Evolutionary conservation across 2,888 invertebrate genomes (phyloP).

Genomic region (Epinotia nisella): DNA sequence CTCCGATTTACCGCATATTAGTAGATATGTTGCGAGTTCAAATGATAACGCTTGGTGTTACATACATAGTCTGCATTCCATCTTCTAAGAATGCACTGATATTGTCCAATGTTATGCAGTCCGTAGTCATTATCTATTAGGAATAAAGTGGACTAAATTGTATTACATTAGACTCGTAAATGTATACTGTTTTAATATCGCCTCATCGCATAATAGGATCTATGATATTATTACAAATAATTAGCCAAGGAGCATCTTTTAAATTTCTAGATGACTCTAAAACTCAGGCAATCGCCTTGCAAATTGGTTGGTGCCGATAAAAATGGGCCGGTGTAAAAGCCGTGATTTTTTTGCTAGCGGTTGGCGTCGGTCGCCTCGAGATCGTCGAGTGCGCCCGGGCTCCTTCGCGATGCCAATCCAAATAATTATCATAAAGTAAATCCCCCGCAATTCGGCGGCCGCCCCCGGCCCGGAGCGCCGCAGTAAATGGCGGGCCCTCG

Average conservation of each 20-base stretch:
- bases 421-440: conserved; percentile 84
- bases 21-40: conserved; percentile 18
- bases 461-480: conserved; percentile 68
- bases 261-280: conserved; percentile 59
- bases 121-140: background rate
- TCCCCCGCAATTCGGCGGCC: conserved; percentile 79
- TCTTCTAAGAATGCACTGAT: conserved; percentile 26
- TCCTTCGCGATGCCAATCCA: conserved; percentile 79
- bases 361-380: conserved; percentile 62
- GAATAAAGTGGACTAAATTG: background rate
- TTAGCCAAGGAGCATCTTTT: conserved; percentile 53
- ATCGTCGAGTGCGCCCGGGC: conserved; percentile 67
- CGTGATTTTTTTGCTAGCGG: conserved; percentile 71
- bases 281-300: conserved; percentile 63
- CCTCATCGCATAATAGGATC: background rate
- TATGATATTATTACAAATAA: background rate
- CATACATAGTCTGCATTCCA: conserved; percentile 27
- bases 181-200: background rate
- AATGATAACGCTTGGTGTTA: conserved; percentile 15
- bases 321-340: conserved; percentile 64
- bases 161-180: background rate
- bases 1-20: conserved; percentile 3
- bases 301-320: conserved; percentile 63
- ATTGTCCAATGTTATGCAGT: conserved; percentile 15
- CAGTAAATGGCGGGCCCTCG: conserved; percentile 73